These are phyloP conservation scores for Leptinotarsa texana DNA, from an alignment of 1,140 invertebrate species.

Conservation along the genomic window DNA sequence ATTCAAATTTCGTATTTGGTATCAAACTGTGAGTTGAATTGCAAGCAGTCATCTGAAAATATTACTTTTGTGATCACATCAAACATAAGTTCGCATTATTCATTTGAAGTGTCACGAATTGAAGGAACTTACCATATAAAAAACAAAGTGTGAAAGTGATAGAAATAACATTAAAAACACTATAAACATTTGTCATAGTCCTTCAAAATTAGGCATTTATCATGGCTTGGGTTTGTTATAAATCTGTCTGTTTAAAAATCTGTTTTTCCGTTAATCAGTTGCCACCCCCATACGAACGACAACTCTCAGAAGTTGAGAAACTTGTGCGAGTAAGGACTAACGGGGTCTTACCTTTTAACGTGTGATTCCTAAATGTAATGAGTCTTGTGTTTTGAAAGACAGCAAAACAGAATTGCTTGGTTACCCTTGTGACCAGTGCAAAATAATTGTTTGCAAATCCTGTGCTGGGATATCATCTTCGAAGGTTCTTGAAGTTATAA, in stretches of 20 bases:
- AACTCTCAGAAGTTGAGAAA: too few species aligned
- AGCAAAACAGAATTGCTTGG: background rate
- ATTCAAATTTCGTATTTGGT: too few species aligned
- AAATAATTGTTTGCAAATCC: slow-evolving; percentile 10
- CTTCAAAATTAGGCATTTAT: background rate
- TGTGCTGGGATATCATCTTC: background rate
- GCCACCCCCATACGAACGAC: too few species aligned
- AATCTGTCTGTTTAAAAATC: too few species aligned
- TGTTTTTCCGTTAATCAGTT: too few species aligned
- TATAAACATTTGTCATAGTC: slow-evolving; percentile 7
- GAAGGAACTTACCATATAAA: background rate
- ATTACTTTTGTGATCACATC: too few species aligned
- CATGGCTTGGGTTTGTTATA: background rate
- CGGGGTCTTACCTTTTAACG: too few species aligned
- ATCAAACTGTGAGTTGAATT: too few species aligned
- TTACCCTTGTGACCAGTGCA: slow-evolving; percentile 1
- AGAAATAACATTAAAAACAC: background rate
- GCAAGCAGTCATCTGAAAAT: too few species aligned
- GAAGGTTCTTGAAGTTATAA: background rate
- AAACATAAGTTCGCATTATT: too few species aligned
- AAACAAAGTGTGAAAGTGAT: background rate
- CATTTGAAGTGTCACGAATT: background rate
- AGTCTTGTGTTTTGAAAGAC: slow-evolving; percentile 3
- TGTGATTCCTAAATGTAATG: background rate
- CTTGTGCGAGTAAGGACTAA: too few species aligned